Base-by-base conservation (phyloP, 2,113 vertebrate genomes). In the Hepsetus odoe region DNA sequence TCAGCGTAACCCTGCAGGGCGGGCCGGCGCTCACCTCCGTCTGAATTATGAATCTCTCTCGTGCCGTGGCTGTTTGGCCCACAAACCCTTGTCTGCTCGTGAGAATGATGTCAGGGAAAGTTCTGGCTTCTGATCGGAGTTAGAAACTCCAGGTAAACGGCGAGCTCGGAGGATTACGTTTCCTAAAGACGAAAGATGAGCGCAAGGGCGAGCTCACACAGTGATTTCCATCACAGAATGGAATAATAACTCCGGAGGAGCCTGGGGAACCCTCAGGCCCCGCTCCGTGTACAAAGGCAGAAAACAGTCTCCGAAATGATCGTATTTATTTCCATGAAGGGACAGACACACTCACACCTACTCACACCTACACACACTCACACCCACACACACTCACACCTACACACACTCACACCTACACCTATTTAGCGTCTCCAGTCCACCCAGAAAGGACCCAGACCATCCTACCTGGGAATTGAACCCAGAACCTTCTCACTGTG, bases 201-300 rank as follows among this genome's bases (percentile, higher is more conserved):
- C 83, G 86, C 9, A 10, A 6, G 40, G 85, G 85, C 82, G 84
- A 85, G 87, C 83, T 51, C 87, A 86, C 85, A 87, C 86, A 90
- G 88, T 91, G 87, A 91, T 89, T 89, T 91, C 84, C 88, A 90
- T 92, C 87, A 90, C 88, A 85, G 89, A 90, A 89, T 86, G 85
- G 88, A 89, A 87, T 82, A 85, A 91, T 90, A 90, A 88, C 46
- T 56, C 61, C 67, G 44, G 55, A 42, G 88, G 88, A 87, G 82
- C 77, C 84, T 75, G 80, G 88, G 83, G 83, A 85, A 81, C 82
- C 42, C 86, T 87, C n/a, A n/a, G n/a, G n/a, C n/a, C n/a, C 85
- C n/a, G 18, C 68, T 38, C 42, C 46, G 20, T 61, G n/a, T 67
- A 16, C 24, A 9, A 35, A 51, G n/a, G 68, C 14, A 20, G 55